Evolutionary conservation across 2,113 vertebrate species (phyloP), one percentile per base, ranked within the genome.

Genomic region (Paratilapia polleni): DNA sequence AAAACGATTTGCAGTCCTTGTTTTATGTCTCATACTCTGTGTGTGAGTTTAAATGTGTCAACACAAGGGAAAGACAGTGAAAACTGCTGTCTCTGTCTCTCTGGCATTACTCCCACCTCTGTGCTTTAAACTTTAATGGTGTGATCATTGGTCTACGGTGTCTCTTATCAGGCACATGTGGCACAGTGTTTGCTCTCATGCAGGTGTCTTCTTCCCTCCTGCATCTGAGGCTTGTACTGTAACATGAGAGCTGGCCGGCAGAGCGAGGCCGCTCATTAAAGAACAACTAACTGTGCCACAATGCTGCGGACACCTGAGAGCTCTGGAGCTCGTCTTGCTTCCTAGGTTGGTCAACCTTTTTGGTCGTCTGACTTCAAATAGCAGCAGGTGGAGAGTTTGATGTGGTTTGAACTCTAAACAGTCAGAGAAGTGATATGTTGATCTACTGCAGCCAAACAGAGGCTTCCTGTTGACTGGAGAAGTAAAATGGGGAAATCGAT

Each of bases 71-170:
- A 31, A 34, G 34, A 66, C 13, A 34, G 10, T 1, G 24, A 74
- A 64, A 75, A 34, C 28, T 24, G 28, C 17, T 7, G 8, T 73
- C 59, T 47, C 73, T 41, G 79, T 75, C 73, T 36, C 49, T 54
- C 17, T 49, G 36, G 80, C 85, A 77, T 84, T 20, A 2, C 41
- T 84, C 82, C 82, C 82, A 13, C 58, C n/a, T 61, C 77, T 43
- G 38, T 47, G 57, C 43, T 90, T 95, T 87, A 94, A 93, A 91
- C 60, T 89, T 92, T 94, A 88, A 93, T 93, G 75, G 13, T 2
- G 80, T 43, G 79, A 78, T 86, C 8, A 12, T 49, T 17, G 73
- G 81, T 84, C 83, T 84, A 62, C 66, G 8, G 84, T 86, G 84
- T 91, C 86, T 83, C 78, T 43, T 61, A n/a, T 57, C 76, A 81